A percentile compares a stretch with the other conserved stretches of the same genome.
Evolutionary conservation across 53 echinoderm and acorn worm genomes (phyloP).

Genomic region (Apostichopus leukothele): DNA sequence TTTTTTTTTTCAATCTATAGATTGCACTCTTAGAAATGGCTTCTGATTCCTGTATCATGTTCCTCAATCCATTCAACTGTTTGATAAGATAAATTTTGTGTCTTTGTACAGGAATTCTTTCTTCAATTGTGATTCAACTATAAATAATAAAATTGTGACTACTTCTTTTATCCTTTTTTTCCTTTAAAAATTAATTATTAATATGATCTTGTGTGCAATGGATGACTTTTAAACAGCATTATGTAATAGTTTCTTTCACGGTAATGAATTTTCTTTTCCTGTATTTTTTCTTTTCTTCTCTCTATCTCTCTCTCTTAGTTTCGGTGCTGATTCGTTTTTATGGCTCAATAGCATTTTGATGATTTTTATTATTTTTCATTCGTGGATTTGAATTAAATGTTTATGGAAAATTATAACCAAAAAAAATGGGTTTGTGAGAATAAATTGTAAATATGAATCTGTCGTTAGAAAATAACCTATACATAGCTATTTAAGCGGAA

Average conservation of each 20-base stretch:
- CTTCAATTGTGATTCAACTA: not conserved
- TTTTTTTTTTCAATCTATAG: too few relatives aligned
- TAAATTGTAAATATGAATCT: not conserved
- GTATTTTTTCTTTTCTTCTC: too few relatives aligned
- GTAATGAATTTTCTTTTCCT: not conserved
- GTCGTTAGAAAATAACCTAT: not conserved
- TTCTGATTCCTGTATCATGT: too few relatives aligned
- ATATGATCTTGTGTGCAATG: not conserved
- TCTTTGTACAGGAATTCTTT: constrained; percentile 3
- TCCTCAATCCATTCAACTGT: too few relatives aligned
- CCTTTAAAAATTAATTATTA: not conserved
- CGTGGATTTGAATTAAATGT: not conserved
- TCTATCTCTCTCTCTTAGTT: too few relatives aligned
- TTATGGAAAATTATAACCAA: not conserved
- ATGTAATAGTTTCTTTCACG: not conserved
- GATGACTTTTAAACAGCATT: not conserved
- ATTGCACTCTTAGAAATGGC: too few relatives aligned
- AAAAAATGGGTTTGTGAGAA: not conserved
- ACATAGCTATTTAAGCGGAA: not conserved
- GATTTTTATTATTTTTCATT: not conserved
- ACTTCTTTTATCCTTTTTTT: not conserved
- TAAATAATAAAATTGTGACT: not conserved
- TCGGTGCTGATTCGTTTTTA: not conserved
- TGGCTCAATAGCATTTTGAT: not conserved
- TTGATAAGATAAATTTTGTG: not conserved